A percentile compares a stretch with the other conserved stretches of the same genome.
Evolutionary conservation across 2,797 vertebrate genomes (phyloP).

Genomic region (Hoplostethus atlanticus): DNA sequence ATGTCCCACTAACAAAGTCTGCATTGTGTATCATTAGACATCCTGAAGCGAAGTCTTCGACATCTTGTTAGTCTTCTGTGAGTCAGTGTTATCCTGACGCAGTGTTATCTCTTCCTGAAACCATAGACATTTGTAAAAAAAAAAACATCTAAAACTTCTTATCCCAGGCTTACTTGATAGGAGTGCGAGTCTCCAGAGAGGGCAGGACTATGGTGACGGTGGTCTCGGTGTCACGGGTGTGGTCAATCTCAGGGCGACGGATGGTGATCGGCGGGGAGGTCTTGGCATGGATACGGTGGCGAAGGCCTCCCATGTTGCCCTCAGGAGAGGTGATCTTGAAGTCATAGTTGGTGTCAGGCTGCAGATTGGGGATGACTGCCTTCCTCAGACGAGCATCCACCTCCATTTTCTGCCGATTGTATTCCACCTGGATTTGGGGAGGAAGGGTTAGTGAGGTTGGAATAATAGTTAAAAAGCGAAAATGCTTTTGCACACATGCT

Average conservation of each 20-base stretch:
- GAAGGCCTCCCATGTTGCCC: conserved; percentile 95
- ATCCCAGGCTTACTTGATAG: conserved; percentile 87
- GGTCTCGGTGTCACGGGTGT: conserved; percentile 90
- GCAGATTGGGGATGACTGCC: conserved; percentile 94
- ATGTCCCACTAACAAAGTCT: neutral
- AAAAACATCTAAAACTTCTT: neutral
- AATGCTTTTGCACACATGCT: neutral
- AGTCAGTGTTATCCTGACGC: neutral
- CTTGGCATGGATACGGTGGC: conserved; percentile 94
- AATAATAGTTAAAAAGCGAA: neutral
- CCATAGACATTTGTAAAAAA: too few species aligned
- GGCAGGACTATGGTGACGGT: conserved; percentile 93
- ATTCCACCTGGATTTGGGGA: conserved; percentile 90
- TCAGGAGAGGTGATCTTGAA: conserved; percentile 94
- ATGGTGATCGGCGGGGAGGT: conserved; percentile 92
- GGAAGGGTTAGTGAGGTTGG: neutral
- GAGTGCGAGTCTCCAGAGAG: conserved; percentile 87
- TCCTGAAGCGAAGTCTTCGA: neutral
- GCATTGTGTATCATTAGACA: too few species aligned
- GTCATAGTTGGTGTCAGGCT: conserved; percentile 93
- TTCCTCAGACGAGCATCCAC: conserved; percentile 94
- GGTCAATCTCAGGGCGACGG: conserved; percentile 91
- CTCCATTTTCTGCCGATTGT: conserved; percentile 91
- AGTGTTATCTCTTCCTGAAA: conserved; percentile 7
- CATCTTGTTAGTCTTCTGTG: conserved; percentile 6